Evolutionary conservation across 2,797 vertebrate species (phyloP), one percentile per base, ranked within the genome.

Genomic region (Myotis pilosus): DNA sequence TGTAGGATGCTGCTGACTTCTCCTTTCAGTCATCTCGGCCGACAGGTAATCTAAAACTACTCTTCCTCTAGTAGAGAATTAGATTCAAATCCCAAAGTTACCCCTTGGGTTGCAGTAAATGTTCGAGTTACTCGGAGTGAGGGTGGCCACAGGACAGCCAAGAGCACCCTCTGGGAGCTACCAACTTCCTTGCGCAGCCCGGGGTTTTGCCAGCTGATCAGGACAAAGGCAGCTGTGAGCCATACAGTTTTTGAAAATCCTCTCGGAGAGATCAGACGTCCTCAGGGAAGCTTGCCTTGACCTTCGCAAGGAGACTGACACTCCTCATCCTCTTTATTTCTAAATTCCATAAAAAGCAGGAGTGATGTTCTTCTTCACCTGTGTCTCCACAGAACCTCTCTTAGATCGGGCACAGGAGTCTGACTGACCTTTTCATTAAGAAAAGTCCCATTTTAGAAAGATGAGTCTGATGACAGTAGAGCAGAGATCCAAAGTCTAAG

Each of bases 381-480:
- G 47, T 75, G n/a, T 28, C 83, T 38, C 74, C 28, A 17, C 87
- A 53, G 80, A 93, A 79, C 12, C 57, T 51, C 41, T 76, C 38
- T 16, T 15, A 91, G 47, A 20, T 69, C 64, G 71, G 47, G 60
- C 28, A 87, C 49, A 87, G 51, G 28, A 72, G 28, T 92, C 19
- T 83, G 57, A 81, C 6, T 30, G 23, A 22, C 91, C 44, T 74
- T 79, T 71, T 92, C 49, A 68, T 41, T 28, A 87, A 81, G 41
- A 28, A 74, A 95, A 75, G 23, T 41, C 72, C 19, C 64, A 8
- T 66, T 93, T 87, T 71, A 49, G 22, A 93, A 91, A 94, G 57
- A 89, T 60, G 8, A 68, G 33, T 62, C 81, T 80, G 41, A 47
- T 25, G 36, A 49, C 15, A 85, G 62, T 5, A 76, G 19, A 66